These are phyloP conservation scores for Ascaphus truei DNA, from an alignment of 2,113 vertebrate species.

Conservation along the genomic window DNA sequence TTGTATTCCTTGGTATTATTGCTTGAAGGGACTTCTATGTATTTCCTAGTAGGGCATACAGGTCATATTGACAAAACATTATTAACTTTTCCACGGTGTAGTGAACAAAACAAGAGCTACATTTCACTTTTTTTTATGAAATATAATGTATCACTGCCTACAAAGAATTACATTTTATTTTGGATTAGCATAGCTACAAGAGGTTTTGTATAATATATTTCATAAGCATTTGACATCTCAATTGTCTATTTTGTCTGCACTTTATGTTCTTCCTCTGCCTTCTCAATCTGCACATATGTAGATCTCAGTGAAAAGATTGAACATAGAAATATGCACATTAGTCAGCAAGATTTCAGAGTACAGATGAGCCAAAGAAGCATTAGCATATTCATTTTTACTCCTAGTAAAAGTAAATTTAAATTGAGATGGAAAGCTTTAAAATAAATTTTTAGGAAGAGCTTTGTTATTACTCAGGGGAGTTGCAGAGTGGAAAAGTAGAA, in stretches of 20 bases:
- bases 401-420: constrained; percentile 22
- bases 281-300: constrained; percentile 13
- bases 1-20: too few relatives aligned
- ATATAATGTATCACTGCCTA: too few relatives aligned
- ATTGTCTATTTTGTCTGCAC: not conserved
- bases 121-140: too few relatives aligned
- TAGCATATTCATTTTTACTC: constrained; percentile 35
- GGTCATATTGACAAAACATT: too few relatives aligned
- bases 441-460: constrained; percentile 26
- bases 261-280: constrained; percentile 12
- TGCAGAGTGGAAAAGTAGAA: constrained; percentile 12
- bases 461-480: constrained; percentile 30
- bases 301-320: constrained; percentile 6
- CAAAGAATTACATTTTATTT: constrained; percentile 1
- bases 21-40: too few relatives aligned
- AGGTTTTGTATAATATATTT: not conserved
- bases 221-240: not conserved
- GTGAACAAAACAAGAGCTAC: too few relatives aligned
- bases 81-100: too few relatives aligned
- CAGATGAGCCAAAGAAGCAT: constrained; percentile 17
- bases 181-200: not conserved
- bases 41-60: too few relatives aligned
- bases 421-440: constrained; percentile 32
- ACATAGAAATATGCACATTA: constrained; percentile 29
- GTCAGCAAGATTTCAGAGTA: constrained; percentile 25